These are phyloP conservation scores for Coecobrya sp. DNA, from an alignment of 2,888 invertebrate species.

Conservation along the genomic window DNA sequence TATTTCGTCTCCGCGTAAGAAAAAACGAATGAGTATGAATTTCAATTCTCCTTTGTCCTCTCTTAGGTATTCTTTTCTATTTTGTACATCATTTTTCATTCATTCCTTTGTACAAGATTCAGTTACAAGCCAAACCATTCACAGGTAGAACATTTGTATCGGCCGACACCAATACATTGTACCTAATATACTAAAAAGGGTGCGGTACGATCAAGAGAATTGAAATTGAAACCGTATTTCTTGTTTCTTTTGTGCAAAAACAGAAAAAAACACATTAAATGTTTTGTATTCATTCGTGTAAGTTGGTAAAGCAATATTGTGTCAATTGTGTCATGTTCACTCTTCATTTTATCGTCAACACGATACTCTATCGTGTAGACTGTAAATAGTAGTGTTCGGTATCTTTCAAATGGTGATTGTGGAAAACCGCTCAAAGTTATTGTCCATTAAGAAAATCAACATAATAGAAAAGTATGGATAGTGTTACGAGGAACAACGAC, in stretches of 20 bases:
- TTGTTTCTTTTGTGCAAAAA: constrained; percentile 6
- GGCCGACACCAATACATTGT: not conserved
- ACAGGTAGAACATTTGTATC: not conserved
- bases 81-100: not conserved
- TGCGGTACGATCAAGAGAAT: not conserved
- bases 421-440: too few relatives aligned
- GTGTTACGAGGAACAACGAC: not conserved
- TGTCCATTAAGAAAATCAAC: too few relatives aligned
- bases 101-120: not conserved
- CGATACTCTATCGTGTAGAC: too few relatives aligned
- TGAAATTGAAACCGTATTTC: not conserved
- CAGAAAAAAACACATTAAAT: not conserved
- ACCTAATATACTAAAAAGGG: not conserved
- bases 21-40: not conserved
- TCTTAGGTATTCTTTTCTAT: not conserved
- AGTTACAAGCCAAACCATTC: not conserved
- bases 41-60: not conserved
- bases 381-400: too few relatives aligned
- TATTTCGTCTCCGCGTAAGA: not conserved
- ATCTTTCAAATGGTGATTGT: too few relatives aligned
- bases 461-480: too few relatives aligned
- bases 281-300: not conserved
- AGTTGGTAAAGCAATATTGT: not conserved
- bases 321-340: not conserved
- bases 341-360: not conserved